Percentiles rank a stretch among this genome's conserved stretches.
Evolutionary conservation across 1,140 invertebrate genomes (phyloP).

Genomic region (Amphibalanus amphitrite): DNA sequence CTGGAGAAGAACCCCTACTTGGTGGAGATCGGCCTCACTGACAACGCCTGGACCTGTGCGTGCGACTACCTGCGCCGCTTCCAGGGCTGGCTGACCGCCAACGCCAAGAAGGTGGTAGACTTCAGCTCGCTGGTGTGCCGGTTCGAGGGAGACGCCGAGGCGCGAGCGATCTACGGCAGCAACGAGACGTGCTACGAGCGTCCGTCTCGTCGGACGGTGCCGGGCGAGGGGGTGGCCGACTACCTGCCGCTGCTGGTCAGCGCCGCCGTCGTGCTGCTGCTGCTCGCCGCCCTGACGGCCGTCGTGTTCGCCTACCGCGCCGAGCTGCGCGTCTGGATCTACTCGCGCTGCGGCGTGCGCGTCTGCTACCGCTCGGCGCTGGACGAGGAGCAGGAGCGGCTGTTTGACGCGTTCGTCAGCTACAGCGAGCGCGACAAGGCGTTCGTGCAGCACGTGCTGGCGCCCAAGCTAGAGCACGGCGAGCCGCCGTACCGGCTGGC

Average conservation of each 20-base stretch:
- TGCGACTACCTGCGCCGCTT: slow-evolving; percentile 63
- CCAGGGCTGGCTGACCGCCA: slow-evolving; percentile 52
- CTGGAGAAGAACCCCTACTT: slow-evolving; percentile 35
- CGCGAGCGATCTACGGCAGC: too few relatives aligned
- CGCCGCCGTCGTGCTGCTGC: slow-evolving; percentile 19
- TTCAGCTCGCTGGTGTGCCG: not conserved
- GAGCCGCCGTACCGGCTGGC: slow-evolving; percentile 49
- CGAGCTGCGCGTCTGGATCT: slow-evolving; percentile 28
- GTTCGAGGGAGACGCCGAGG: too few relatives aligned
- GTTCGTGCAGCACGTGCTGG: slow-evolving; percentile 67
- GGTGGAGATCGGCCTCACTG: slow-evolving; percentile 44
- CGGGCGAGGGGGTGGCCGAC: not conserved
- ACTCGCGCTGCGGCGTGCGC: slow-evolving; percentile 23
- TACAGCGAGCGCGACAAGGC: slow-evolving; percentile 78
- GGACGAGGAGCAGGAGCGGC: slow-evolving; percentile 51
- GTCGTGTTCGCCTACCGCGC: slow-evolving; percentile 26
- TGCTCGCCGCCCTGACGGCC: slow-evolving; percentile 20
- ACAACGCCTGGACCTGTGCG: slow-evolving; percentile 74
- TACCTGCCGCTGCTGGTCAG: slow-evolving; percentile 18
- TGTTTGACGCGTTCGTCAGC: slow-evolving; percentile 78
- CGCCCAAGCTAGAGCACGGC: slow-evolving; percentile 48
- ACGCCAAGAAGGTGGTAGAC: slow-evolving; percentile 43
- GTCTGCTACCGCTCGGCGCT: slow-evolving; percentile 19
- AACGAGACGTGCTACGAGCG: not conserved
- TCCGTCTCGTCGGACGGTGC: not conserved